These are phyloP conservation scores for Eubasilissa splendida DNA, from an alignment of 2,888 invertebrate genomes.

Conservation along the genomic window DNA sequence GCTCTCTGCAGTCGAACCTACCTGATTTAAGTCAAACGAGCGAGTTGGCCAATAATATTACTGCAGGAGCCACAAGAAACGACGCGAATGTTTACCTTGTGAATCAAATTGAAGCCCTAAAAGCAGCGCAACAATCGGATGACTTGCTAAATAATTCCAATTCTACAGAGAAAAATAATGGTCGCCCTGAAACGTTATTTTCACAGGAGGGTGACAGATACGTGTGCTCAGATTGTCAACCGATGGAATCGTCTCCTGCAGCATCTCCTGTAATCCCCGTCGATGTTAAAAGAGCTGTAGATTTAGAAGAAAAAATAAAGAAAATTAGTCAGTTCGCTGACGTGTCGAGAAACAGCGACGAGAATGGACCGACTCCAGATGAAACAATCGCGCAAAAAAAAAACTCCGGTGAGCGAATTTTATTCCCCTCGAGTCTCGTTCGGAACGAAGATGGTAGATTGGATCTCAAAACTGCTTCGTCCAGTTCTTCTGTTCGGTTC, in stretches of 20 bases:
- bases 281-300: constrained; percentile 25
- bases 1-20: not conserved
- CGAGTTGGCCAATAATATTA: not conserved
- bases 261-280: not conserved
- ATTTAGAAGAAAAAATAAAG: constrained; percentile 56
- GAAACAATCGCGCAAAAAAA: constrained; percentile 34
- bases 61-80: not conserved
- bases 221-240: not conserved
- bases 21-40: not conserved
- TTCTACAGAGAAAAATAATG: not conserved
- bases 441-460: not conserved
- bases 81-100: constrained; percentile 6
- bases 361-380: not conserved
- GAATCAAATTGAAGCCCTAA: constrained; percentile 49
- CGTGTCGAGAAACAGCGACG: constrained; percentile 53
- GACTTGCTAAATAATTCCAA: not conserved
- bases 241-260: not conserved
- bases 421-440: constrained; percentile 10
- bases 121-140: constrained; percentile 29
- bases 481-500: constrained; percentile 16
- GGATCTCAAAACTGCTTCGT: not conserved
- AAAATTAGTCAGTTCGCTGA: constrained; percentile 52
- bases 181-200: not conserved
- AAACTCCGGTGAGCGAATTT: constrained; percentile 18
- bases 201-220: not conserved